Conservation (phyloP, 2,113 vertebrate genomes). For the Xiphorhynchus elegans region DNA sequence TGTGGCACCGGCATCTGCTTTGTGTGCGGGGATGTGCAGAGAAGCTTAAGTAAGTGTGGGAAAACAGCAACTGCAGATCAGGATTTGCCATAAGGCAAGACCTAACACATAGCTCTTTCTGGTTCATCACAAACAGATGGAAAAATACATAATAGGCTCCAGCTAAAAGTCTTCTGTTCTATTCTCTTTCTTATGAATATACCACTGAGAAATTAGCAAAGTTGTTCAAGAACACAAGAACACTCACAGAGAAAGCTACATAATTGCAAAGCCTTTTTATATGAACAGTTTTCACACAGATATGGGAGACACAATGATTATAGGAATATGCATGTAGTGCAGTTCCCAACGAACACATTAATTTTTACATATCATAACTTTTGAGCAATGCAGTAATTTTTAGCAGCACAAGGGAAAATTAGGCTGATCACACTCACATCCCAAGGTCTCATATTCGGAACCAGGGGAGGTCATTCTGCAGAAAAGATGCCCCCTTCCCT, state of each 20-base stretch:
- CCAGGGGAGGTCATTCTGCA: not conserved
- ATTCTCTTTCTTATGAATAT: conserved; percentile 65
- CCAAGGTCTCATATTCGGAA: not conserved
- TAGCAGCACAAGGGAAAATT: conserved; percentile 2
- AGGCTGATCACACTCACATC: not conserved
- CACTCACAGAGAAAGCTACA: conserved; percentile 62
- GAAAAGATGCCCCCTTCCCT: not conserved
- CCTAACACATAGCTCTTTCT: conserved; percentile 75
- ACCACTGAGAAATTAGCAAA: conserved; percentile 61
- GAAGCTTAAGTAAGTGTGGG: conserved; percentile 82
- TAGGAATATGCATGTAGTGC: not conserved
- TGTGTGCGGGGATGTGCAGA: conserved; percentile 73
- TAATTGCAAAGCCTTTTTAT: conserved; percentile 41
- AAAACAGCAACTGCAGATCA: conserved; percentile 82
- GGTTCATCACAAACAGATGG: conserved; percentile 82
- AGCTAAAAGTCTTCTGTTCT: conserved; percentile 71
- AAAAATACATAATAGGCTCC: conserved; percentile 74
- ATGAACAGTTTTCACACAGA: conserved; percentile 49
- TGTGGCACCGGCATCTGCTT: conserved; percentile 75
- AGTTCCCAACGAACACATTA: not conserved
- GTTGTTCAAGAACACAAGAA: conserved; percentile 54
- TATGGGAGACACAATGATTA: not conserved
- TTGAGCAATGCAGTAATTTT: not conserved
- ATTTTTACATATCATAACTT: conserved; percentile 15
- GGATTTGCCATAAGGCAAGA: conserved; percentile 81